Percentiles rank a stretch among this genome's conserved stretches.
Conservation (phyloP, 2,797 vertebrate genomes). For the Parotocinclus haroldoi region DNA sequence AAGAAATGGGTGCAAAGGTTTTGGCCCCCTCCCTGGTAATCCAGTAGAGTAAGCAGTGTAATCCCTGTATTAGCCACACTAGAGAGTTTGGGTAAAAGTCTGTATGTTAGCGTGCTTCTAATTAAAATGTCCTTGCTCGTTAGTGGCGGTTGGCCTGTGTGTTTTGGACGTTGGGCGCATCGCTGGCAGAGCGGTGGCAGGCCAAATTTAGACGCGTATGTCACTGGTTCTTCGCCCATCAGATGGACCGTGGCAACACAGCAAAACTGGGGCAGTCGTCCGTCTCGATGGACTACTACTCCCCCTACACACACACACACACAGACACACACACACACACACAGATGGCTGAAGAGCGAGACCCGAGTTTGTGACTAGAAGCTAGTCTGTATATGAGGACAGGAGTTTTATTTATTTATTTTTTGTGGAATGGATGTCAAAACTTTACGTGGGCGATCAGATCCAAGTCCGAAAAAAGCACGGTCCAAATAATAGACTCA, state of each 20-base stretch:
- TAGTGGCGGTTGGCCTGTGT: conserved; percentile 70
- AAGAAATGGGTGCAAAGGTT: no score
- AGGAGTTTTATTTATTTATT: no score
- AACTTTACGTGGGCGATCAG: conserved; percentile 39
- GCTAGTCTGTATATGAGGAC: conserved; percentile 38
- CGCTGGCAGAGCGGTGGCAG: conserved; percentile 57
- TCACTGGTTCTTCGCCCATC: conserved; percentile 73
- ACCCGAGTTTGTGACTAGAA: conserved; percentile 66
- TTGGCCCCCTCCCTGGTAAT: no score
- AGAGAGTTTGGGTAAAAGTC: conserved; percentile 12
- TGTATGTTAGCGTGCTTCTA: conserved; percentile 65
- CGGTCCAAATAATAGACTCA: no score
- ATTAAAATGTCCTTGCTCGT: conserved; percentile 79
- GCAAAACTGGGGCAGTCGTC: conserved; percentile 74
- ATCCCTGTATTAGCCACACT: background rate
- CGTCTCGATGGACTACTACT: conserved; percentile 65
- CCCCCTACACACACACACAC: conserved; percentile 17
- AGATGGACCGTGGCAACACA: conserved; percentile 74
- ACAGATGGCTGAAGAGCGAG: conserved; percentile 70
- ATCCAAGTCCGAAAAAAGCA: conserved; percentile 19
- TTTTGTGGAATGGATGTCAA: conserved; percentile 18
- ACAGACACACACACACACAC: conserved; percentile 45
- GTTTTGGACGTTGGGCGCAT: conserved; percentile 65
- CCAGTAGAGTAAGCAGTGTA: no score
- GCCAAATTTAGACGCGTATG: conserved; percentile 74